Evolutionary conservation across 2,113 vertebrate genomes (phyloP), one percentile per base, ranked within the genome.

Genomic region (Zosterops hypoxanthus): DNA sequence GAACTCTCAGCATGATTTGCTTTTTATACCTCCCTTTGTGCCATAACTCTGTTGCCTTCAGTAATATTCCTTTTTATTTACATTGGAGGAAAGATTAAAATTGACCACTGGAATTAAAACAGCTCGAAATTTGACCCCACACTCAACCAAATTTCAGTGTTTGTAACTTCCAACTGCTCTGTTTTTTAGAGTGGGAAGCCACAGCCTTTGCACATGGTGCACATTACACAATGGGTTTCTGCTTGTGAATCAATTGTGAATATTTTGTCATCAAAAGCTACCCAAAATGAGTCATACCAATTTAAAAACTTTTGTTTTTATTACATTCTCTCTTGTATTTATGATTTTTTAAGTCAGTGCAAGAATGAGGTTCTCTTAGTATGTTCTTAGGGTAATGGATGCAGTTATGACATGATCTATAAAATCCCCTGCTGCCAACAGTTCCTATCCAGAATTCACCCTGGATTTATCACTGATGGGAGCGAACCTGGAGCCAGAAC

Each of bases 351-450:
- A 65, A 57, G 28, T 57, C 36, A 19, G 19, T 50, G 34, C 23
- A 36, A 64, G 56, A 56, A 39, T 56, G 5, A 70, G 11, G 12
- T 6, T 26, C 33, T 72, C n/a, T 39, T 12, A 16, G 4, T 41
- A 1, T 22, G 13, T 36, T 82, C 34, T 82, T 57, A 29, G 2
- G 3, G 34, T 47, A 47, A 56, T 0, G 1, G 55, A 14, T 47
- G 49, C 19, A 46, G 23, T 57, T 53, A 49, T 9, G 47, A 29
- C 13, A 31, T 5, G 21, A 34, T 46, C 42, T 41, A 4, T 65
- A 63, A 73, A 82, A 84, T 50, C 39, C 14, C 7, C 17, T 42
- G 2, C 26, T 78, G 64, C 69, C 65, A 69, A 10, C 5, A 49
- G 36, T 2, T 44, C 39, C 31, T 33, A 3, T 26, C 34, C 50